Conservation (phyloP, 2,797 vertebrate genomes). For the Anguilla megastoma region DNA sequence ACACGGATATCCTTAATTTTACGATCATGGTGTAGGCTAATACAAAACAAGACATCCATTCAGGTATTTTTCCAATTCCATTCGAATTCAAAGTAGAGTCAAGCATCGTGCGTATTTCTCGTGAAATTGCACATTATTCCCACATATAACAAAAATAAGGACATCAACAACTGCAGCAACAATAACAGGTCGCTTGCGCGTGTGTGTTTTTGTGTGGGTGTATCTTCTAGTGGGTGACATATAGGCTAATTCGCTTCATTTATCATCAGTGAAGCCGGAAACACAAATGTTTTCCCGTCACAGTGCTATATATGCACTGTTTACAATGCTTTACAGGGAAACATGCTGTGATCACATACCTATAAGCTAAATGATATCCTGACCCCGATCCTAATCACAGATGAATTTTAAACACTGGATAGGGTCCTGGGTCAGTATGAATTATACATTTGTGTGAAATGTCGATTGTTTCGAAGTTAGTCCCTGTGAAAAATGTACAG, state of each 20-base stretch:
- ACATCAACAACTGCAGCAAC: not conserved
- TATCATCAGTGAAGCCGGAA: not conserved
- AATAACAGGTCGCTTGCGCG: not conserved
- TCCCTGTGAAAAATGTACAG: not conserved
- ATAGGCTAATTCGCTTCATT: not conserved
- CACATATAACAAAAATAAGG: not conserved
- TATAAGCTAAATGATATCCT: not conserved
- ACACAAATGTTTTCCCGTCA: not conserved
- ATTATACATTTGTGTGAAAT: not conserved
- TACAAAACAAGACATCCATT: not conserved
- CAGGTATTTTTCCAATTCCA: not conserved
- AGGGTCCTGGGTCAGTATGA: no score
- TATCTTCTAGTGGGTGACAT: not conserved
- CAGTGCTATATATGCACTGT: not conserved
- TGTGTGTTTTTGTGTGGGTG: not conserved
- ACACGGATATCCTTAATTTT: constrained; percentile 22
- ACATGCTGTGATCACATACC: not conserved
- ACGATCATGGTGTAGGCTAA: not conserved
- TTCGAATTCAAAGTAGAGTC: not conserved
- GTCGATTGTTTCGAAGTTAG: not conserved
- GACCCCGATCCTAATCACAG: no score
- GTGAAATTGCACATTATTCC: not conserved
- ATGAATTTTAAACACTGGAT: no score
- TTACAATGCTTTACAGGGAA: not conserved
- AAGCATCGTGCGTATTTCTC: not conserved